Base-by-base conservation (phyloP, 2,888 invertebrate species). In the Lochmaea crataegi region DNA sequence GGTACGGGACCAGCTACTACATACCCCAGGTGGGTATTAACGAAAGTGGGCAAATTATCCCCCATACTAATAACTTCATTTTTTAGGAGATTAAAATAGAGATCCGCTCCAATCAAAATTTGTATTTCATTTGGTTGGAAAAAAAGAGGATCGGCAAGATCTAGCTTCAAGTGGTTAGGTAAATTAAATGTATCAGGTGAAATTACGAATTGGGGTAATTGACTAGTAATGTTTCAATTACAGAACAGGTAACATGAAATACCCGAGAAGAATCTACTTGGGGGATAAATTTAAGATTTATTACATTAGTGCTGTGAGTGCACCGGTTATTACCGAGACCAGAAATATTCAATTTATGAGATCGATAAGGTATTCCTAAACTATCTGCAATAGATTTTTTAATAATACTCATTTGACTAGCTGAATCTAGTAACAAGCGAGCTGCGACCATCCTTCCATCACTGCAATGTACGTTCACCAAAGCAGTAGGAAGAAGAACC, bases 171-270 rank as follows among this genome's bases (percentile, higher is more conserved):
- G n/a, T 63, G 61, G 3, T 5, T 6, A 42, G 42, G 42, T 6
- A 63, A 42, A 2, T 32, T 63, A 11, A 63, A 63, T 38, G 42
- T 45, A 16, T 16, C 14, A 63, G 45, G 61, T 7, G 42, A 41
- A 12, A 63, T 63, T 16, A 42, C 11, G 16, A 63, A 63, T 63
- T 63, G 61, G n/a, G 42, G 61, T 41, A 63, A 16, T 42, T 42
- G 38, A 10, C 41, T 63, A 0, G 61, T 63, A 9, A 63, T 42
- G n/a, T 38, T 63, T 41, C 61, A 63, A 63, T 63, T 1, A 41
- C 61, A 16, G 61, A 63, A 42, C 61, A 63, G 41, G 16, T 41
- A 10, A 63, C 14, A 42, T 18, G 1, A 41, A 63, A 63, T 7
- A n/a, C 61, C 1, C 2, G 6, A 16, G 2, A n/a, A 42, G 41